These are phyloP conservation scores for Gerosis bhagava DNA, from an alignment of 2,888 invertebrate species.

Conservation along the genomic window DNA sequence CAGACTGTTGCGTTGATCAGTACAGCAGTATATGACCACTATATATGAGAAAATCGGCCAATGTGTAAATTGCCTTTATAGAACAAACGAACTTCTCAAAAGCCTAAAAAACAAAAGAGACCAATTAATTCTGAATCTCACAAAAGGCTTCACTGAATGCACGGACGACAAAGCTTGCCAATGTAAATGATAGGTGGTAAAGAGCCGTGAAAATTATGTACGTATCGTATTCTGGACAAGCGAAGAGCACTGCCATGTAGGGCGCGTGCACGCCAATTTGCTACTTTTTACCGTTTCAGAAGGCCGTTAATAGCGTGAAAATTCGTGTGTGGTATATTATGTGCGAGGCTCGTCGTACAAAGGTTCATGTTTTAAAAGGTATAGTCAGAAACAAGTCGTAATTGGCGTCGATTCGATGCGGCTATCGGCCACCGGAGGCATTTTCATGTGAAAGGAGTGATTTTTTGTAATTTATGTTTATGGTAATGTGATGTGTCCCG, in stretches of 20 bases:
- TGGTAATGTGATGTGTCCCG: constrained; percentile 24
- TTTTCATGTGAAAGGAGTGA: constrained; percentile 30
- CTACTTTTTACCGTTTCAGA: constrained; percentile 22
- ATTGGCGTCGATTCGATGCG: constrained; percentile 61
- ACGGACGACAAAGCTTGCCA: constrained; percentile 26
- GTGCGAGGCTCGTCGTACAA: constrained; percentile 42
- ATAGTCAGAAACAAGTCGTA: constrained; percentile 59
- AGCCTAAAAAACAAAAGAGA: constrained; percentile 35
- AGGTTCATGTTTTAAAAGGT: constrained; percentile 36
- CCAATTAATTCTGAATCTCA: constrained; percentile 48
- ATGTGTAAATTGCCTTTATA: constrained; percentile 31
- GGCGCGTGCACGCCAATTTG: constrained; percentile 21
- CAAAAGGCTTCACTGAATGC: constrained; percentile 32
- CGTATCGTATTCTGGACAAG: constrained; percentile 25
- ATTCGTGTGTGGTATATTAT: constrained; percentile 46
- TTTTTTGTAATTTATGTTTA: constrained; percentile 26
- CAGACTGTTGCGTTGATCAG: too few relatives aligned
- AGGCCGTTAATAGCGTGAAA: constrained; percentile 47
- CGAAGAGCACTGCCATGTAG: constrained; percentile 16
- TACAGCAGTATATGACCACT: too few relatives aligned
- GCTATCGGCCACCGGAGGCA: constrained; percentile 39
- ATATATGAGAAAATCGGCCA: constrained; percentile 22
- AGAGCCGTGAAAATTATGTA: constrained; percentile 34
- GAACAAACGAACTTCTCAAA: constrained; percentile 31
- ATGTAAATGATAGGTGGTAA: constrained; percentile 29